Evolutionary conservation across 2,888 invertebrate species (phyloP).

Genomic region (Trichacis sp.): DNA sequence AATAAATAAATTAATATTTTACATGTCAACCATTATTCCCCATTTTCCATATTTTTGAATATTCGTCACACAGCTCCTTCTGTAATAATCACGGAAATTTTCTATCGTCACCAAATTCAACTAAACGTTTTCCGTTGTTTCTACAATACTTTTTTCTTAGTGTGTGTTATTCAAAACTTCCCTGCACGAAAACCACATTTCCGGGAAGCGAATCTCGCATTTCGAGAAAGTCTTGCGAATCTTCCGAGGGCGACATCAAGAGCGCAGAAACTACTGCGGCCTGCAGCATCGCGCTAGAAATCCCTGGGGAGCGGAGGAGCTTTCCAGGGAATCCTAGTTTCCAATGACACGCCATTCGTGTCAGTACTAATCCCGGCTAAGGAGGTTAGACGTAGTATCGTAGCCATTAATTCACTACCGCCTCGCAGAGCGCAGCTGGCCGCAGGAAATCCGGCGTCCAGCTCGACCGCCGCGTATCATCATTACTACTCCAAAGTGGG

Average conservation of each 20-base stretch:
- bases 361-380: slow-evolving; percentile 58
- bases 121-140: background rate
- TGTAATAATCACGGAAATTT: background rate
- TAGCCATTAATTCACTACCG: slow-evolving; percentile 54
- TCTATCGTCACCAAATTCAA: too few relatives aligned
- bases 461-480: slow-evolving; percentile 6
- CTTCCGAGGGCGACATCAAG: background rate
- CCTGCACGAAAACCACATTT: background rate
- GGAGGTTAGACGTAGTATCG: slow-evolving; percentile 53
- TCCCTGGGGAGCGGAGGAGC: slow-evolving; percentile 28
- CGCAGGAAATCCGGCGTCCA: slow-evolving; percentile 42
- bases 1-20: too few relatives aligned
- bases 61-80: too few relatives aligned
- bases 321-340: slow-evolving; percentile 48
- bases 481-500: slow-evolving; percentile 1
- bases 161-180: slow-evolving; percentile 6
- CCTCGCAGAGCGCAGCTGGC: slow-evolving; percentile 36
- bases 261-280: background rate
- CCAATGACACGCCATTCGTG: slow-evolving; percentile 57
- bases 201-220: background rate
- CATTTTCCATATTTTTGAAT: too few relatives aligned
- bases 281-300: slow-evolving; percentile 5
- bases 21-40: too few relatives aligned
- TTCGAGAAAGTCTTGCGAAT: background rate
- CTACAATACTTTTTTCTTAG: slow-evolving; percentile 12